These are phyloP conservation scores for Mesembrinibis cayennensis DNA, from an alignment of 2,113 vertebrate genomes.

Conservation along the genomic window DNA sequence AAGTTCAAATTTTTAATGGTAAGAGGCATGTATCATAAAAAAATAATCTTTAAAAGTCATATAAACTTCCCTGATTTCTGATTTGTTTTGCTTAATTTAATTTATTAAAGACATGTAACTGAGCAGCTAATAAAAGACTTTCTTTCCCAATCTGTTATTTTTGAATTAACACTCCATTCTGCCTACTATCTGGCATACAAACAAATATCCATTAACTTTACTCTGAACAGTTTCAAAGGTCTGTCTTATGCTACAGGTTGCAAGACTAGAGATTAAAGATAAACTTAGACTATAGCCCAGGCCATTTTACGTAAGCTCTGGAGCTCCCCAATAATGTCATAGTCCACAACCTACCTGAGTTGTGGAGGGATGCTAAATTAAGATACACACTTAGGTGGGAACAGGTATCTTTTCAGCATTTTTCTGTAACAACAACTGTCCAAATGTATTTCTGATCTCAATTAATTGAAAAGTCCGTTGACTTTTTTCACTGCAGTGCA, in stretches of 20 bases:
- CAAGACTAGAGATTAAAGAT: background rate
- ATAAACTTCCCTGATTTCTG: background rate
- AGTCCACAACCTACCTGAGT: background rate
- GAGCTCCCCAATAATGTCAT: background rate
- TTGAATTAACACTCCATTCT: background rate
- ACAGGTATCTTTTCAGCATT: background rate
- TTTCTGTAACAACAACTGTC: background rate
- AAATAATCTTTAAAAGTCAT: background rate
- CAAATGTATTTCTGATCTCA: background rate
- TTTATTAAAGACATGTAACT: background rate
- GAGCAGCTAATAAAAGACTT: background rate
- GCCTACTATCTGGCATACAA: background rate
- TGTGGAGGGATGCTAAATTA: background rate
- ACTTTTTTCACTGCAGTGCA: background rate
- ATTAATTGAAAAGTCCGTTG: background rate
- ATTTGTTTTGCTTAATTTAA: background rate
- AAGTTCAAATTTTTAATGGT: background rate
- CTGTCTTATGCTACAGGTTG: background rate
- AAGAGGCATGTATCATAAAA: background rate
- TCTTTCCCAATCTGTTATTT: background rate
- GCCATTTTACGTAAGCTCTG: background rate
- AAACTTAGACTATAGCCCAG: background rate
- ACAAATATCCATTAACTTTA: background rate
- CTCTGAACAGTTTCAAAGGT: background rate
- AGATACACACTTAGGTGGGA: background rate